Evolutionary conservation across 2,888 invertebrate genomes (phyloP).

Genomic region (Sycophila texana): DNA sequence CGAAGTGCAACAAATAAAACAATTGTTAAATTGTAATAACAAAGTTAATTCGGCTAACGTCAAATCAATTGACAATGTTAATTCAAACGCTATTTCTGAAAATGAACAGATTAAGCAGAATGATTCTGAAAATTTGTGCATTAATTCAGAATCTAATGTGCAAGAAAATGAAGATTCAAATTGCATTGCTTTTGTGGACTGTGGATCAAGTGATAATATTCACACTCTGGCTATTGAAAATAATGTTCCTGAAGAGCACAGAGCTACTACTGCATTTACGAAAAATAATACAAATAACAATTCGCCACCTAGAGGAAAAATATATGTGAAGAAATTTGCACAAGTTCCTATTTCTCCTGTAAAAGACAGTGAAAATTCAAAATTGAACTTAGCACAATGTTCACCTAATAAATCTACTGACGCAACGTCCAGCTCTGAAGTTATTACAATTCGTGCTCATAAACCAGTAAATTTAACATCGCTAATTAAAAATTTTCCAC

Average conservation of each 20-base stretch:
- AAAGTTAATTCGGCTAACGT: constrained; percentile 4
- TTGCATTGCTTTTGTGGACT: constrained; percentile 27
- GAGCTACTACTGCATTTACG: no score
- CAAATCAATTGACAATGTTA: constrained; percentile 10
- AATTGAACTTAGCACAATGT: background rate
- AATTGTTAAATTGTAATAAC: constrained; percentile 34
- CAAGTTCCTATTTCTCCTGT: constrained; percentile 47
- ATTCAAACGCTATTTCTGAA: background rate
- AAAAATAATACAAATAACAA: background rate
- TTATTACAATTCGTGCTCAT: constrained; percentile 23
- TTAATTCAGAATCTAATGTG: background rate
- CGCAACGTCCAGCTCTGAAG: background rate
- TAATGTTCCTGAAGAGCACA: background rate
- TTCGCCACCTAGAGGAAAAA: constrained; percentile 54
- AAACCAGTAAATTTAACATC: constrained; percentile 36
- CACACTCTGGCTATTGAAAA: background rate
- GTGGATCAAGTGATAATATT: constrained; percentile 8
- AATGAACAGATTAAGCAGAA: background rate
- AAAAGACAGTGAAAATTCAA: background rate
- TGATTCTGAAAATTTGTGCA: constrained; percentile 4
- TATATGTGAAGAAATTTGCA: constrained; percentile 62
- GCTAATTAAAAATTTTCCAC: constrained; percentile 33
- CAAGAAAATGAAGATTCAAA: no score
- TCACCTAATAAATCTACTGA: background rate
- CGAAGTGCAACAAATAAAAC: constrained; percentile 44